Percentiles rank a stretch among this genome's conserved stretches.
Conservation (phyloP, 2,888 invertebrate genomes). For the Blastobasis lacticolella region DNA sequence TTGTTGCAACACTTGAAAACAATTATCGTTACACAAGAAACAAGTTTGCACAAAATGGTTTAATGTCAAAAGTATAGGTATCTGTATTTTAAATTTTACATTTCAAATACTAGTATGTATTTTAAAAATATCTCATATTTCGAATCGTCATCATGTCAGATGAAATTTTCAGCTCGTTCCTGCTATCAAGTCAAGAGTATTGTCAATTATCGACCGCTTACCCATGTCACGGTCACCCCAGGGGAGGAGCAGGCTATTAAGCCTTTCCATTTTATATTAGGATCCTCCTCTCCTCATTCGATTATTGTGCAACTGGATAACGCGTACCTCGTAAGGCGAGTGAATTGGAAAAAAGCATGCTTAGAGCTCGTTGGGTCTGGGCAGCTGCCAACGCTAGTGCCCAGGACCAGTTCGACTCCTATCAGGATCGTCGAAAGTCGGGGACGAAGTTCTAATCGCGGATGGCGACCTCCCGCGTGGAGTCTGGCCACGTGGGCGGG, state of each 20-base stretch:
- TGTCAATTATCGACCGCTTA: constrained; percentile 5
- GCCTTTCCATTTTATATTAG: constrained; percentile 7
- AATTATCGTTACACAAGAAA: too few species aligned
- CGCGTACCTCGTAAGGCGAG: not conserved
- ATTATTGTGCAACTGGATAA: not conserved
- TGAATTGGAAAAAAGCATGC: constrained; percentile 4
- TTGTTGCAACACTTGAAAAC: too few species aligned
- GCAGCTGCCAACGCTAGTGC: constrained; percentile 8
- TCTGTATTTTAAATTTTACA: too few species aligned
- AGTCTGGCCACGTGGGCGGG: not conserved
- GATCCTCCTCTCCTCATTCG: not conserved
- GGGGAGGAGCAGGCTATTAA: constrained; percentile 6
- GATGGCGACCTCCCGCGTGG: not conserved
- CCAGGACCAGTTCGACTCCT: not conserved
- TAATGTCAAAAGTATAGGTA: too few species aligned
- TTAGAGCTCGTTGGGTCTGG: constrained; percentile 12
- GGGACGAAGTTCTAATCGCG: not conserved
- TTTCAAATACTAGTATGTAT: too few species aligned
- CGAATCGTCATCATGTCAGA: too few species aligned
- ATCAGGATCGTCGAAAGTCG: not conserved
- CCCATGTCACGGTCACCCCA: constrained; percentile 3
- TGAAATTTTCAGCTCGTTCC: too few species aligned
- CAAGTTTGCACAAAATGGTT: too few species aligned
- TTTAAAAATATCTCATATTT: too few species aligned
- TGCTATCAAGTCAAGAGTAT: too few species aligned